Evolutionary conservation across 92 coral and sea anemone genomes (phyloP).

Genomic region (Nematostella vectensis): DNA sequence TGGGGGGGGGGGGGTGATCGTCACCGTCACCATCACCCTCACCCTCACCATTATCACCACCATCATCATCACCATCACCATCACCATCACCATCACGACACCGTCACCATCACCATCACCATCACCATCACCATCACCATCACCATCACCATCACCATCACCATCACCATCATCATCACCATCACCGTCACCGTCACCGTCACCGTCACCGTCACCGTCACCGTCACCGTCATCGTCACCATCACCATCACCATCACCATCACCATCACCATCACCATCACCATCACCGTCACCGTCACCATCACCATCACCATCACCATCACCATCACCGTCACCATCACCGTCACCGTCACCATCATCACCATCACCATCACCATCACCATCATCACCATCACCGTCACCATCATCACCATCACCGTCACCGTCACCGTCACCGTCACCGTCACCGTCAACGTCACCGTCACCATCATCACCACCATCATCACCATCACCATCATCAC

Average conservation of each 20-base stretch:
- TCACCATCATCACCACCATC: background rate
- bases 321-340: background rate
- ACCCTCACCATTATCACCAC: background rate
- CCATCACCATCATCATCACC: background rate
- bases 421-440: background rate
- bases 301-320: background rate
- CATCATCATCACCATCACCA: background rate
- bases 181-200: background rate
- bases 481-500: background rate
- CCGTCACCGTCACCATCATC: background rate
- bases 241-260: background rate
- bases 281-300: background rate
- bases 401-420: background rate
- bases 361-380: constrained; percentile 4
- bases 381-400: background rate
- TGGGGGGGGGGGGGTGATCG: no score
- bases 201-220: background rate
- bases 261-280: no score
- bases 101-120: background rate
- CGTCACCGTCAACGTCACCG: background rate
- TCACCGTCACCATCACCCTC: background rate
- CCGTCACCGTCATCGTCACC: background rate
- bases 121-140: background rate
- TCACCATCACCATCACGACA: background rate
- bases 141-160: background rate